Conservation (phyloP, 2,113 vertebrate species). For the Ceuthmochares aereus region DNA sequence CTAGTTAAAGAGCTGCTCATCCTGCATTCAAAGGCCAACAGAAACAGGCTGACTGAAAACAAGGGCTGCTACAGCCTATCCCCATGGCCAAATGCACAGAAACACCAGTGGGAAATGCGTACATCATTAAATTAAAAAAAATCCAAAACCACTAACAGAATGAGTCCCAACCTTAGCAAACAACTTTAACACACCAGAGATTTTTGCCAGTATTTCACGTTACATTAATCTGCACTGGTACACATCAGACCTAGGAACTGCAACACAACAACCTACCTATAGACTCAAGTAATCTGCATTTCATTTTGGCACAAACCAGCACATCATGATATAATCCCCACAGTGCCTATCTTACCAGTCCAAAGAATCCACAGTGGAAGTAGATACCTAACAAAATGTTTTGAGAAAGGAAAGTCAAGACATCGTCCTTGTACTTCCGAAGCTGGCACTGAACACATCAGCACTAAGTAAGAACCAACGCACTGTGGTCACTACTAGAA, state of each 20-base stretch:
- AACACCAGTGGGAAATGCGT: not conserved
- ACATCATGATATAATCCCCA: rapidly evolving
- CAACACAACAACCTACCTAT: not conserved
- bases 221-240: not conserved
- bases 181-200: rapidly evolving
- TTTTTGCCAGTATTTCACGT: not conserved
- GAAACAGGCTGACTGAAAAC: not conserved
- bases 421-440: not conserved
- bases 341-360: not conserved
- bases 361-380: not conserved
- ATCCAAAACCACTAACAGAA: too few relatives aligned
- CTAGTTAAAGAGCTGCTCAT: not conserved
- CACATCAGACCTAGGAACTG: rapidly evolving
- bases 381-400: rapidly evolving
- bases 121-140: not conserved
- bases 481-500: rapidly evolving
- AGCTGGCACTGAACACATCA: rapidly evolving
- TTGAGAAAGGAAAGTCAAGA: not conserved
- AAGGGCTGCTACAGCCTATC: not conserved
- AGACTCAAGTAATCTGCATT: not conserved
- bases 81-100: rapidly evolving
- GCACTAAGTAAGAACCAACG: not conserved
- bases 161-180: not conserved
- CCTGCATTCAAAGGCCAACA: not conserved
- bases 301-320: not conserved